Evolutionary conservation across 2,113 vertebrate genomes (phyloP).

Genomic region (Chiloscyllium plagiosum): DNA sequence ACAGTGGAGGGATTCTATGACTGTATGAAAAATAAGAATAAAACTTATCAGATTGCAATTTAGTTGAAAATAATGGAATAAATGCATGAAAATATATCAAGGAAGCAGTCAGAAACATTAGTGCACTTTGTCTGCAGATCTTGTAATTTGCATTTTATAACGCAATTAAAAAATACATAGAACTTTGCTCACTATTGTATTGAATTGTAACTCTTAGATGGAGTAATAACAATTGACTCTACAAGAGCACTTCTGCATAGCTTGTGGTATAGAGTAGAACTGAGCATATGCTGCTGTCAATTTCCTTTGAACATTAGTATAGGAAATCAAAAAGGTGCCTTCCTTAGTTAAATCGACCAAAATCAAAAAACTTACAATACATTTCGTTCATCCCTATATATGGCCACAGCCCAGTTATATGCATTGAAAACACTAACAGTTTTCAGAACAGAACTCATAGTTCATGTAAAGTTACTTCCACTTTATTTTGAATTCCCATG

Average conservation of each 20-base stretch:
- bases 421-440: neutral
- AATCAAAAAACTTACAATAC: neutral
- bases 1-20: neutral
- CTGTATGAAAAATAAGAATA: neutral
- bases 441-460: neutral
- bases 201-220: neutral
- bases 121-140: neutral
- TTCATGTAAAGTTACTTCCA: neutral
- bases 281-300: neutral
- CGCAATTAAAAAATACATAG: neutral
- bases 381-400: neutral
- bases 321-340: neutral
- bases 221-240: neutral
- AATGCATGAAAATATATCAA: neutral
- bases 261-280: neutral
- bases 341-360: neutral
- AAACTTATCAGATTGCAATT: neutral
- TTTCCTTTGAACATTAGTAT: neutral
- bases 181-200: neutral
- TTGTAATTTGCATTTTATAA: neutral
- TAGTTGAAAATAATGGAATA: neutral
- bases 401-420: neutral
- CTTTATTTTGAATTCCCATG: neutral
- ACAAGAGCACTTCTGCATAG: neutral
- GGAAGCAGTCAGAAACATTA: neutral